Base-by-base conservation (phyloP, 1,140 invertebrate species). In the Lasaia peninsularis region DNA sequence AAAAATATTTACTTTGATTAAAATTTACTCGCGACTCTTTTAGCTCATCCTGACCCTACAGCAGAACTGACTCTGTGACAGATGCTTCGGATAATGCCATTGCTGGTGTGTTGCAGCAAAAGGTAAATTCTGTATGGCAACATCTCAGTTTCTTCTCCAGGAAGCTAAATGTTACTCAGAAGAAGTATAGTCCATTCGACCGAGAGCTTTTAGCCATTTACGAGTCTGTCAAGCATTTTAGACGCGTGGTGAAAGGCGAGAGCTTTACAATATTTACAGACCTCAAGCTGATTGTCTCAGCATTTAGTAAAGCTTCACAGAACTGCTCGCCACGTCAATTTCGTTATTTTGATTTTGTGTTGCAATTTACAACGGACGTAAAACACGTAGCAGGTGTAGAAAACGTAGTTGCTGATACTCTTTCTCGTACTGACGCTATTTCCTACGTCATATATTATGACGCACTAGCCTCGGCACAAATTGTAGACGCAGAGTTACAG, bases 151-250 rank as follows among this genome's bases (percentile, higher is more conserved):
- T 55, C 21, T 40, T 55, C 16, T 55, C 53, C 10, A 55, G 28
- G 18, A 56, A 56, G 14, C 24, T 56, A 2, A 48, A 14, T 14
- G 14, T 35, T 11, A 12, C 53, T 4, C 53, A 56, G 6, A 60
- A 21, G 10, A 48, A 48, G 11, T 48, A 48, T n/a, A 48, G 53
- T 11, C 34, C 57, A 0, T 62, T 48, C n/a, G n/a, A n/a, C n/a
- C n/a, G n/a, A n/a, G 57, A 63, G 11, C 32, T 63, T 3, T 18
- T 63, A n/a, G 62, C 56, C 1, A 59, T 59, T 6, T 63, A 63
- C 35, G 57, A 56, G 11, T 21, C 52, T 4, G 53, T 63, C 2
- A 58, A 56, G 10, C 37, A 56, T 31, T 63, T 63, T 28, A 7
- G 62, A 0, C 34, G 52, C 20, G 58, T 63, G 62, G 28, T 59